Percentiles rank a stretch among this genome's conserved stretches.
Conservation (phyloP, 2,797 vertebrate genomes). For the Phalanger gymnotis region DNA sequence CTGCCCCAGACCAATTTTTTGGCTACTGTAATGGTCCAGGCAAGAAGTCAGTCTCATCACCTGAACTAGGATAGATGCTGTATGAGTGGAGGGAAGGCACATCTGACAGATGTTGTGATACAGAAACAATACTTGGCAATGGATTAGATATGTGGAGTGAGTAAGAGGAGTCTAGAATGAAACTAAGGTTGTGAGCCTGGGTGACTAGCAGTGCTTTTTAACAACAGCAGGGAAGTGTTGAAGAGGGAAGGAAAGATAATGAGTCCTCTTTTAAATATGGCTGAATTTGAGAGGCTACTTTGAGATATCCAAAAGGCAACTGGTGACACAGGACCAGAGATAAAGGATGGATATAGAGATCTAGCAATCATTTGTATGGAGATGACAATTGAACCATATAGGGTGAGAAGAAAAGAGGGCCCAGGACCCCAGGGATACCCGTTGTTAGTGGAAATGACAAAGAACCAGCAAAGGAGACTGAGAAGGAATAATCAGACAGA, state of each 20-base stretch:
- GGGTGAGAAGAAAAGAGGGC: not conserved
- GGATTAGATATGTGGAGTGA: not conserved
- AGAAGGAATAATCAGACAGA: not conserved
- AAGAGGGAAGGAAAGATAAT: not conserved
- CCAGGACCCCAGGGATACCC: not conserved
- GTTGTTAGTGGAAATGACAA: not conserved
- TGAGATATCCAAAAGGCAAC: not conserved
- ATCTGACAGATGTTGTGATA: not conserved
- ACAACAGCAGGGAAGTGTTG: not conserved
- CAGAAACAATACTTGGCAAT: not conserved
- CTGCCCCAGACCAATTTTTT: not conserved
- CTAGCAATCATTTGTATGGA: not conserved
- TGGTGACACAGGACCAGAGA: not conserved
- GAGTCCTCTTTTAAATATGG: not conserved
- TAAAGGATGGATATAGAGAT: not conserved
- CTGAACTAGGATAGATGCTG: not conserved
- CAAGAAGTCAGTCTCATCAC: not conserved
- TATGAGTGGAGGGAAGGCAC: not conserved
- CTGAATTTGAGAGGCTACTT: not conserved
- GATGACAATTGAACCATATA: not conserved
- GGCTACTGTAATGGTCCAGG: not conserved
- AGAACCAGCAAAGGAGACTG: not conserved
- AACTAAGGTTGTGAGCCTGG: not conserved
- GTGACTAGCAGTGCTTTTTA: not conserved
- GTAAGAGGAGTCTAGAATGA: not conserved